Evolutionary conservation across 2,888 invertebrate species (phyloP).

Genomic region (Temnothorax ravouxi): DNA sequence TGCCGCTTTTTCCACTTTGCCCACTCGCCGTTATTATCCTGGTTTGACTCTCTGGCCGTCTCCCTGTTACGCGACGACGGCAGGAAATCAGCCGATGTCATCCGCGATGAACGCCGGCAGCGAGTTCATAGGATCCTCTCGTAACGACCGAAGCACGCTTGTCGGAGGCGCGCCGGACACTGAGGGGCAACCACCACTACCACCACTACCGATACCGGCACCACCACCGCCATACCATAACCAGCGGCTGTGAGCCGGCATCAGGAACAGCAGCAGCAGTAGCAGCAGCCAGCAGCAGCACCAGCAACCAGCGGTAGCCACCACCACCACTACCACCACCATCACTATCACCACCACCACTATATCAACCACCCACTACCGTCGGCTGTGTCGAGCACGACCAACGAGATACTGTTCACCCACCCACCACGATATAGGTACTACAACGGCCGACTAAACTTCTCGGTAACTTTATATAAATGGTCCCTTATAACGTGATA

Average conservation of each 20-base stretch:
- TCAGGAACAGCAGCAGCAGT: conserved; percentile 70
- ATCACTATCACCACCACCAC: conserved; percentile 73
- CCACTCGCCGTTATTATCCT: conserved; percentile 28
- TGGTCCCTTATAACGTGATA: conserved; percentile 66
- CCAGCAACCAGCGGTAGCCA: conserved; percentile 63
- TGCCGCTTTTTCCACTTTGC: conserved; percentile 1
- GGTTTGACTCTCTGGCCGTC: conserved; percentile 53
- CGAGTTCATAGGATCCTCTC: conserved; percentile 73
- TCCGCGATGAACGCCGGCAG: conserved; percentile 73
- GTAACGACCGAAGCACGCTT: conserved; percentile 85
- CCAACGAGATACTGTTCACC: conserved; percentile 80
- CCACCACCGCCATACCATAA: conserved; percentile 76
- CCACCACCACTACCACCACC: conserved; percentile 74
- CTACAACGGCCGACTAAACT: conserved; percentile 78
- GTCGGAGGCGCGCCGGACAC: conserved; percentile 86
- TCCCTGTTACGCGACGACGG: conserved; percentile 40
- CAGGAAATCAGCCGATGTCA: conserved; percentile 64
- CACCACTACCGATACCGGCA: conserved; percentile 71
- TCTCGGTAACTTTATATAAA: conserved; percentile 77
- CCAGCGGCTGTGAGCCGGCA: conserved; percentile 61
- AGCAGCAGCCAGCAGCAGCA: conserved; percentile 62
- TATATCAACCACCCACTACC: conserved; percentile 59
- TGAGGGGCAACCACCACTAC: conserved; percentile 85
- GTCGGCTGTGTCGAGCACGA: conserved; percentile 73
- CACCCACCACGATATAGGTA: conserved; percentile 82